Base-by-base conservation (phyloP, 2,888 invertebrate species). In the Pristionchus exspectatus region DNA sequence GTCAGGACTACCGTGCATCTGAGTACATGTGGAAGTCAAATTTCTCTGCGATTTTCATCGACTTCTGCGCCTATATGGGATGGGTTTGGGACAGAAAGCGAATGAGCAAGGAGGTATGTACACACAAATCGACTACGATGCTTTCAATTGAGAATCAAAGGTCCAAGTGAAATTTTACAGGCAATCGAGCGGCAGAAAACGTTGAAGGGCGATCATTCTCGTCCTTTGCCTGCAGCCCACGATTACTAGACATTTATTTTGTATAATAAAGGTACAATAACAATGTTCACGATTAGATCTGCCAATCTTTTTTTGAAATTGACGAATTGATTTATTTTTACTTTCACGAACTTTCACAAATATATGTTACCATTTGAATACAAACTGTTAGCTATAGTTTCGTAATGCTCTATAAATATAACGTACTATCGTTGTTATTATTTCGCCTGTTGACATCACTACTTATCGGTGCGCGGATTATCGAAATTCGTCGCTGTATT, bases 1-100 rank as follows among this genome's bases (percentile, higher is more conserved):
- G 69, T 0, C 87, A 91, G 85, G 94, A 94, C 91, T 94, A 94
- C 91, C 92, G 94, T 44, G 93, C 94, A 16, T 93, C 93, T 27
- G 94, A 94, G 90, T 93, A 92, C 89, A 91, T 92, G 24, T 88
- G 91, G 84, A 90, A 91, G 88, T 90, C 92, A 90, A 94, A 94
- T 91, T 92, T 93, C 91, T 95, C 94, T 21, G 90, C 91, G 30
- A 88, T 92, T 21, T 91, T 94, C 89, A 94, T 94, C 90, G 94
- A 94, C 72, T 85, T 89, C 12, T 93, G 92, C 72, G 94, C 93
- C 50, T 88, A 69, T 14, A 88, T 69, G 50, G 87, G 87, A 88
- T 88, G 87, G 87, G 87, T 74, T 16, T 88, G 87, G 87, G 87
- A 88, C 74, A 56, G 87, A 18, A 88, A 88, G 87, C 54, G 87